Conservation (phyloP, 2,113 vertebrate species). For the Ciconia stormi region DNA sequence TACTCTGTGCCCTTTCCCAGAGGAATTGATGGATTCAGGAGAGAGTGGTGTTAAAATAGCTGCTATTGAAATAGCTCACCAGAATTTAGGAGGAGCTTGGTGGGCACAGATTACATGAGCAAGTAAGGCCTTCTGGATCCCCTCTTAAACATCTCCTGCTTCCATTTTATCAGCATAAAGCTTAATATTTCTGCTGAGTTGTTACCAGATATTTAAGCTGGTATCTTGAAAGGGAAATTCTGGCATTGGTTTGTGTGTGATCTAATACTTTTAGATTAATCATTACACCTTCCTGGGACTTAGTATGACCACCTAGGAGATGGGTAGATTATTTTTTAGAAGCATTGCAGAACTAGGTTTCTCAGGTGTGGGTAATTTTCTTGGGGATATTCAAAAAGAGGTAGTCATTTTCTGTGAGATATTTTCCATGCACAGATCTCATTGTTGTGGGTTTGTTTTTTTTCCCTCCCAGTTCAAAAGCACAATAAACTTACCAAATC, state of each 20-base stretch:
- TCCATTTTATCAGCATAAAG: neutral
- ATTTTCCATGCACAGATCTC: neutral
- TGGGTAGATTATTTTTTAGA: neutral
- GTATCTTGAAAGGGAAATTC: neutral
- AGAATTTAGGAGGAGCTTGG: neutral
- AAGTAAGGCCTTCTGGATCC: neutral
- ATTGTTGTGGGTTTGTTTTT: neutral
- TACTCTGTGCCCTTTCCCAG: neutral
- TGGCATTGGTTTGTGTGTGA: neutral
- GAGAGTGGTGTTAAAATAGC: neutral
- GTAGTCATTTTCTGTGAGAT: neutral
- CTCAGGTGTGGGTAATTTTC: neutral
- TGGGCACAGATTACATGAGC: neutral
- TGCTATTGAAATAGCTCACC: neutral
- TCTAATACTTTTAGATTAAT: neutral
- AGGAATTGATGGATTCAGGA: neutral
- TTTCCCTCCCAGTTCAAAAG: neutral
- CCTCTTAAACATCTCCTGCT: neutral
- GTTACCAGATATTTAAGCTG: neutral
- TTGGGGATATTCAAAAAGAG: neutral
- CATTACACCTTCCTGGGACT: neutral
- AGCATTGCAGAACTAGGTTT: neutral
- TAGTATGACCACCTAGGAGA: neutral
- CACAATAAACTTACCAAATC: neutral
- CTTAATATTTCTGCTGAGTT: neutral